Evolutionary conservation across 53 echinoderm and acorn worm species (phyloP).

Genomic region (Hippasteria phrygiana): DNA sequence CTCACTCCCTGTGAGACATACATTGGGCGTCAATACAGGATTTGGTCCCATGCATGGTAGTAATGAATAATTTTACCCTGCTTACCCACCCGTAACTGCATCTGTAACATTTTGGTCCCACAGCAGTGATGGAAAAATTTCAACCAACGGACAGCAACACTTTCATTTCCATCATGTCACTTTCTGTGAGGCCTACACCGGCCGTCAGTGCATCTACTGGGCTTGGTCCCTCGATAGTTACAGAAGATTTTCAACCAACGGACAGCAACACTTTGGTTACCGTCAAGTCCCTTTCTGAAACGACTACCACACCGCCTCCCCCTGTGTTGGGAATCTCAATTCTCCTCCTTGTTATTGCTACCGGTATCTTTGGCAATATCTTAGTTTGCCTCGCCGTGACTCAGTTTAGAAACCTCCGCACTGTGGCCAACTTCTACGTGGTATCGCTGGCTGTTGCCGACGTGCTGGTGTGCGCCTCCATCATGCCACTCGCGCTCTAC

Average conservation of each 20-base stretch:
- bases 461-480: slow-evolving; percentile 83
- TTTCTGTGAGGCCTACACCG: too few species aligned
- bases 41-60: too few species aligned
- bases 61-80: too few species aligned
- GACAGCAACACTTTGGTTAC: too few species aligned
- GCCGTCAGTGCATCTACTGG: not conserved
- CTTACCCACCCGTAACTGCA: too few species aligned
- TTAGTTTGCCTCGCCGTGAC: slow-evolving; percentile 95
- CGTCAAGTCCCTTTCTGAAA: too few species aligned
- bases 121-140: slow-evolving; percentile 7
- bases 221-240: not conserved
- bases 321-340: not conserved
- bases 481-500: slow-evolving; percentile 90
- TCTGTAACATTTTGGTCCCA: not conserved
- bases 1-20: too few species aligned
- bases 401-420: slow-evolving; percentile 71
- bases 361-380: slow-evolving; percentile 83
- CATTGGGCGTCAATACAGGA: too few species aligned
- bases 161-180: too few species aligned
- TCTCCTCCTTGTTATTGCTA: slow-evolving; percentile 67
- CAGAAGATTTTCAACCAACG: not conserved
- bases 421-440: slow-evolving; percentile 87
- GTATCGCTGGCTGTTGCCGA: slow-evolving; percentile 90
- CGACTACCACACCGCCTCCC: not conserved
- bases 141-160: too few species aligned